Evolutionary conservation across 2,888 invertebrate species (phyloP).

Genomic region (Deilephila elpenor): DNA sequence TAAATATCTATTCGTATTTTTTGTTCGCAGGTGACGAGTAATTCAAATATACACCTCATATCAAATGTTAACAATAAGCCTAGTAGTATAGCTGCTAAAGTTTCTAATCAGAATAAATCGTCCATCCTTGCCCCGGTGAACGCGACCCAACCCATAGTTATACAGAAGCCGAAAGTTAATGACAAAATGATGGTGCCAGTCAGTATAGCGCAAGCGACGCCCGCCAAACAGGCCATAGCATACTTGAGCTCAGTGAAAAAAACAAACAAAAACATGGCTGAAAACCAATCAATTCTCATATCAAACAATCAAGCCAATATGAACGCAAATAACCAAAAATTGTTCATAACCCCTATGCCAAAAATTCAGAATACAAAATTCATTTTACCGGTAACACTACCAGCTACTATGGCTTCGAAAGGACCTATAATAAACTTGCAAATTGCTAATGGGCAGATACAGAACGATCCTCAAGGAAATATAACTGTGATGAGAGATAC

Average conservation of each 20-base stretch:
- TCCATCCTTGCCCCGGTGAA: conserved; percentile 74
- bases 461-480: conserved; percentile 85
- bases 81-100: conserved; percentile 75
- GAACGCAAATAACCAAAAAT: conserved; percentile 79
- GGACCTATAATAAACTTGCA: conserved; percentile 87
- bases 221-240: conserved; percentile 79
- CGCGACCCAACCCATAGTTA: conserved; percentile 81
- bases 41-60: conserved; percentile 75
- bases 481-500: conserved; percentile 86
- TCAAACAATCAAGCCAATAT: conserved; percentile 75
- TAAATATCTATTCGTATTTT: conserved; percentile 13
- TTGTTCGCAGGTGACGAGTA: conserved; percentile 72
- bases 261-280: conserved; percentile 67
- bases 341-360: conserved; percentile 85
- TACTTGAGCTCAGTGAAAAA: conserved; percentile 85
- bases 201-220: conserved; percentile 68
- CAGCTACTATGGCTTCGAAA: conserved; percentile 84
- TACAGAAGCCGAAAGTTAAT: conserved; percentile 80
- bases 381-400: conserved; percentile 79
- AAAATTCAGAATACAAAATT: conserved; percentile 84
- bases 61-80: conserved; percentile 74
- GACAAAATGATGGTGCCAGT: conserved; percentile 82
- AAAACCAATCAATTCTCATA: conserved; percentile 77
- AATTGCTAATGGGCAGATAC: conserved; percentile 87
- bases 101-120: conserved; percentile 65